Evolutionary conservation across 2,797 vertebrate genomes (phyloP).

Genomic region (Meda fulgida): DNA sequence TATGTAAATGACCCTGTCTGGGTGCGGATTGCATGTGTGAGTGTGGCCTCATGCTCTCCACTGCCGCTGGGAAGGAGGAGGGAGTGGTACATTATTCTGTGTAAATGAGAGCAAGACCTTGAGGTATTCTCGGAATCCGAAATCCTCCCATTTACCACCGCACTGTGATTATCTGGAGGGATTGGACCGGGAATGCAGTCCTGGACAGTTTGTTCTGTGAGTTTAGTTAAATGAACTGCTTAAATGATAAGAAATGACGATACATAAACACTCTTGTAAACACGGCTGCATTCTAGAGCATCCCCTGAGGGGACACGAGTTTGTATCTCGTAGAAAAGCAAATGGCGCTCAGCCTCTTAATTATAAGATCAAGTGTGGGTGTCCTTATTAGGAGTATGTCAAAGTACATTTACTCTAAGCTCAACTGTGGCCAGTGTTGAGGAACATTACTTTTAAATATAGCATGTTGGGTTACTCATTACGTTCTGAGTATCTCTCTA

Average conservation of each 20-base stretch:
- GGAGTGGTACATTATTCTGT: slow-evolving; percentile 74
- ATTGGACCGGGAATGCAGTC: slow-evolving; percentile 57
- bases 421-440: neutral
- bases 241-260: slow-evolving; percentile 47
- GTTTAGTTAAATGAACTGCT: slow-evolving; percentile 61
- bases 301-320: slow-evolving; percentile 10
- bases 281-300: neutral
- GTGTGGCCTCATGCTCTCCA: neutral
- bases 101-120: slow-evolving; percentile 81
- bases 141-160: slow-evolving; percentile 71
- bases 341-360: slow-evolving; percentile 23
- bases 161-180: slow-evolving; percentile 61
- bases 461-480: neutral
- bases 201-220: slow-evolving; percentile 53
- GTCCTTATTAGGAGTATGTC: slow-evolving; percentile 23
- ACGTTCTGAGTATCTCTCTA: neutral
- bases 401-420: neutral
- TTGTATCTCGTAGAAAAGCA: slow-evolving; percentile 8
- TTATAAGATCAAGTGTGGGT: slow-evolving; percentile 13
- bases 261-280: slow-evolving; percentile 42
- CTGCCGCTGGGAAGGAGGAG: slow-evolving; percentile 11
- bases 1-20: slow-evolving; percentile 48
- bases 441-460: slow-evolving; percentile 14
- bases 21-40: slow-evolving; percentile 34
- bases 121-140: slow-evolving; percentile 75